Evolutionary conservation across 2,888 invertebrate species (phyloP), one percentile per base, ranked within the genome.

Genomic region (Tholera decimalis): DNA sequence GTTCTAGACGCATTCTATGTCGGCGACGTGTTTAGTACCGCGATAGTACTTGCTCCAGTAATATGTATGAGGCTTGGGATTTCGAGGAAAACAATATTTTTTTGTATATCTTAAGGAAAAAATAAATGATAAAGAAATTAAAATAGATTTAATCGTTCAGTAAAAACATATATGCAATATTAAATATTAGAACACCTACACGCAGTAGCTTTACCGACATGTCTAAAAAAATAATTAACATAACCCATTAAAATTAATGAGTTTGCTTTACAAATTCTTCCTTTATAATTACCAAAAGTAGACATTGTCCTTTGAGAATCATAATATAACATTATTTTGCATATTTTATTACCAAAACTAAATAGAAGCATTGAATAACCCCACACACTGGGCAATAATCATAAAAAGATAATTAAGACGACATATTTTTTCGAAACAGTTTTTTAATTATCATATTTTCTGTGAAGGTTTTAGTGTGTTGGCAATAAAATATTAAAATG

Each of bases 1-100:
- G 68, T 73, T 30, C 70, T 82, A 74, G 56, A 69, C 72, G 80
- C 85, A 84, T 85, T 84, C 83, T 85, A 67, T 66, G 74, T 28
- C 61, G 65, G 13, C 39, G 76, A 53, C 55, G 56, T 63, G 67
- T 84, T 85, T 67, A 74, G 28, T 59, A 28, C 1, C 13, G 0
- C 5, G 44, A 49, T 20, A 65, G 61, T 78, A 72, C 60, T 79
- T 11, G 74, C 58, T 24, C 54, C 18, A 67, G 54, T 73, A 64
- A 51, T 75, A 22, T n/a, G 51, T 39, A 18, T n/a, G 30, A 26
- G 3, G 15, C n/a, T n/a, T n/a, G n/a, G n/a, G n/a, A n/a, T n/a
- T n/a, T n/a, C n/a, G n/a, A n/a, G n/a, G n/a, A n/a, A n/a, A n/a
- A n/a, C n/a, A n/a, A n/a, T n/a, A n/a, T n/a, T n/a, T n/a, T n/a